Evolutionary conservation across 2,113 vertebrate species (phyloP).

Genomic region (Thamnophis sirtalis): DNA sequence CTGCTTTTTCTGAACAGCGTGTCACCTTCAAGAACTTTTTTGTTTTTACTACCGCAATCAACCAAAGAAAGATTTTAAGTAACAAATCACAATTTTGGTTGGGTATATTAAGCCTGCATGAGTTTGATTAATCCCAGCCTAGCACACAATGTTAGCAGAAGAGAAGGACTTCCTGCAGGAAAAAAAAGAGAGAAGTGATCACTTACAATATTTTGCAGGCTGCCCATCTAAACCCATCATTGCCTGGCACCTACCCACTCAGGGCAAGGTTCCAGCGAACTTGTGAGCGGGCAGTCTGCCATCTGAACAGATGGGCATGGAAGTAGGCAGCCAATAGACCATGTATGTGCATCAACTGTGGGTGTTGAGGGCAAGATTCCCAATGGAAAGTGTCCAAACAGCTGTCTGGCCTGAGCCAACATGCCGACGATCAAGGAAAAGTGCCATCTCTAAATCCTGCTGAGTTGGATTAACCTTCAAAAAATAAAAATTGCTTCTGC

Average conservation of each 20-base stretch:
- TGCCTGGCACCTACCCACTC: slow-evolving; percentile 79
- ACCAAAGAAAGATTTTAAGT: not conserved
- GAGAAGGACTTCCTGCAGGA: slow-evolving; percentile 64
- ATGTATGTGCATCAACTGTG: slow-evolving; percentile 82
- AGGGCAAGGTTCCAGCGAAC: slow-evolving; percentile 82
- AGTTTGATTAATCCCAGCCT: slow-evolving; percentile 59
- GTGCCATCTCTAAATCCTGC: slow-evolving; percentile 79
- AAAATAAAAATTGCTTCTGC: slow-evolving; percentile 73
- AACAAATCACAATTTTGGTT: not conserved
- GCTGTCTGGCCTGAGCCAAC: slow-evolving; percentile 81
- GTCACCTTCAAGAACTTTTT: not conserved
- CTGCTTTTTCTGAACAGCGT: not conserved
- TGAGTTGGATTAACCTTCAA: slow-evolving; percentile 83
- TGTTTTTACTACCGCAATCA: not conserved
- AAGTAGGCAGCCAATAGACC: slow-evolving; percentile 83
- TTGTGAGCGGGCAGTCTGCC: slow-evolving; percentile 79
- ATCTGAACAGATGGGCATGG: slow-evolving; percentile 82
- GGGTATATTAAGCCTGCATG: slow-evolving; percentile 44
- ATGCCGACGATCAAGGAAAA: slow-evolving; percentile 77
- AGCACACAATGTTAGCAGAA: slow-evolving; percentile 54
- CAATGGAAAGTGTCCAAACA: slow-evolving; percentile 81
- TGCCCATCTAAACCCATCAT: slow-evolving; percentile 81
- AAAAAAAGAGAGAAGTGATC: slow-evolving; percentile 54
- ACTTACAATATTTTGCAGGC: slow-evolving; percentile 77
- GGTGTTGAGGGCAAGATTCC: slow-evolving; percentile 83